Conservation (phyloP, 2,113 vertebrate species). For the Cepphus grylle region DNA sequence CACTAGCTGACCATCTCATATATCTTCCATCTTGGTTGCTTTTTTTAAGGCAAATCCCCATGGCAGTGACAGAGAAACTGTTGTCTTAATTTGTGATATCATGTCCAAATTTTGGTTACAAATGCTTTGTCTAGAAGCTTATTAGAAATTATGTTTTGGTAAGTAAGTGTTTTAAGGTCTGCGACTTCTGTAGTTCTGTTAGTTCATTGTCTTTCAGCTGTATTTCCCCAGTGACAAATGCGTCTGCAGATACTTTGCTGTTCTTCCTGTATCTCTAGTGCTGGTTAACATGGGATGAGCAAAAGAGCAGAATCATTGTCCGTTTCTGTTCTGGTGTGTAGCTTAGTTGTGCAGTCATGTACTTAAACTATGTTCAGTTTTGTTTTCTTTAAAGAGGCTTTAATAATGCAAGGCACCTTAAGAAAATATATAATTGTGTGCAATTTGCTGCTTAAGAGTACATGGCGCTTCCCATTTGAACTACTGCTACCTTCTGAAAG, state of each 20-base stretch:
- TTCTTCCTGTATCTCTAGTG: neutral
- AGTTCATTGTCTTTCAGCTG: neutral
- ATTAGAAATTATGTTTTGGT: neutral
- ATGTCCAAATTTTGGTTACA: neutral
- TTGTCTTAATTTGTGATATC: neutral
- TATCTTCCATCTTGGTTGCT: neutral
- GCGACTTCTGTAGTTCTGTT: neutral
- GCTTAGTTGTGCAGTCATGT: constrained; percentile 21
- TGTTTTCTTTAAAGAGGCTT: constrained; percentile 46
- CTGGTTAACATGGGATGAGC: neutral
- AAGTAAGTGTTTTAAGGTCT: neutral
- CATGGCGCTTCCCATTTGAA: neutral
- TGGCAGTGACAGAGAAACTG: neutral
- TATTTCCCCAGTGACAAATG: neutral
- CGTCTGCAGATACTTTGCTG: neutral
- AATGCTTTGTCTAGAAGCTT: neutral
- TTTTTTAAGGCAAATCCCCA: neutral
- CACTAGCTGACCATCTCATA: neutral
- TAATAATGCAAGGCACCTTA: constrained; percentile 60
- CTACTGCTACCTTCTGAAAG: constrained; percentile 22
- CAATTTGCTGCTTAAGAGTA: constrained; percentile 37
- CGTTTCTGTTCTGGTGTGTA: neutral
- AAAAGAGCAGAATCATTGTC: neutral
- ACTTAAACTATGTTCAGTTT: constrained; percentile 23
- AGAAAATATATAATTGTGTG: constrained; percentile 52